These are phyloP conservation scores for Phortica variegata DNA, from an alignment of 1,140 invertebrate species.

Conservation along the genomic window DNA sequence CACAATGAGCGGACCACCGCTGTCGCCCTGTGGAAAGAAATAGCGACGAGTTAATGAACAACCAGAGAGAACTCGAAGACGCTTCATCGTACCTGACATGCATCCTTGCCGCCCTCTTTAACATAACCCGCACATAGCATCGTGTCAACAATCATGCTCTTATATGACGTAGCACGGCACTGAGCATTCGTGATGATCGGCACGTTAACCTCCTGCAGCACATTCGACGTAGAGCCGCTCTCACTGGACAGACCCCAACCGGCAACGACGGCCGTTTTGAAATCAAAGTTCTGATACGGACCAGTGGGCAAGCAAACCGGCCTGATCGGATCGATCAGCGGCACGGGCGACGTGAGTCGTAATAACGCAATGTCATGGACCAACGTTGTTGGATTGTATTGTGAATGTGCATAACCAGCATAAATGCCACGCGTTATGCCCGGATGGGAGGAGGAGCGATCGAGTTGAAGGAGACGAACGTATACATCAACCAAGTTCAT, in stretches of 20 bases:
- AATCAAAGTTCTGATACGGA: constrained; percentile 39
- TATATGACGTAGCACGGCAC: constrained; percentile 79
- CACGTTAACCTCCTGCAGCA: constrained; percentile 76
- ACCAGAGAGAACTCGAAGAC: neutral
- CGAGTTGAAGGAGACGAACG: constrained; percentile 71
- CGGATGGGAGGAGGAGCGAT: constrained; percentile 60
- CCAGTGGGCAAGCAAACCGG: constrained; percentile 78
- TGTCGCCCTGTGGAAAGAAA: constrained; percentile 55
- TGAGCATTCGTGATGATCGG: constrained; percentile 91
- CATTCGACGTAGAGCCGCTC: constrained; percentile 80
- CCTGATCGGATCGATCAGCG: constrained; percentile 75
- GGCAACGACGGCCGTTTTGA: constrained; percentile 59
- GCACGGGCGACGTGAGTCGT: constrained; percentile 64
- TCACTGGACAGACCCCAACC: constrained; percentile 86
- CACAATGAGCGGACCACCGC: constrained; percentile 81
- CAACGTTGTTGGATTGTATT: constrained; percentile 36
- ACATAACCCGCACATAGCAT: constrained; percentile 89
- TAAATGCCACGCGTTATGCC: constrained; percentile 33
- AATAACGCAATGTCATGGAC: constrained; percentile 81
- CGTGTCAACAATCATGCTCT: constrained; percentile 84
- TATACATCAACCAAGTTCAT: constrained; percentile 65
- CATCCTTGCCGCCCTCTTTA: constrained; percentile 84
- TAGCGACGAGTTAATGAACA: neutral
- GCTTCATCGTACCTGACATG: constrained; percentile 71
- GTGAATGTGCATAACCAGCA: constrained; percentile 31